Base-by-base conservation (phyloP, 2,888 invertebrate species). In the Plemyria rubiginata region DNA sequence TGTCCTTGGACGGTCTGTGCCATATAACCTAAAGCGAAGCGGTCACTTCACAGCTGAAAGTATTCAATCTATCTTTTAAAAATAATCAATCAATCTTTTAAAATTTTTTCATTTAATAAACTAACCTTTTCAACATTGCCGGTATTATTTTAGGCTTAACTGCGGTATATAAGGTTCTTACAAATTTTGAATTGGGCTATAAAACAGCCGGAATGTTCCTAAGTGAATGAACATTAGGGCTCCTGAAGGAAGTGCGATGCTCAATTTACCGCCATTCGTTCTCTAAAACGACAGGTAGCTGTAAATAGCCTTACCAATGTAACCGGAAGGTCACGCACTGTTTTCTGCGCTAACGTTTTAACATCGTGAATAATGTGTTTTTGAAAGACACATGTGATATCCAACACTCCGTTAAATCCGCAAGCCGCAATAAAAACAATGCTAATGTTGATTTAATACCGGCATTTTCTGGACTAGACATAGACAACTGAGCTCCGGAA, bases 401-500 rank as follows among this genome's bases (percentile, higher is more conserved):
- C 11, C 36, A 8, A 50, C n/a, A 40, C 32, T 38, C 38, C 29
- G 32, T 40, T 45, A 38, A 40, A 46, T 38, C 40, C 36, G 38
- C 22, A 49, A 48, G 55, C 55, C 11, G 48, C 28, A 41, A 52
- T 64, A 68, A 71, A 70, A 71, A 68, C 70, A 67, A 65, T 59
- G 66, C 65, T 64, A 64, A 71, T 71, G 67, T 67, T 65, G 58
- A 53, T 68, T 61, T 71, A 70, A 74, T 78, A 78, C 71, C 73
- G 75, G 74, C 74, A 77, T 79, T 70, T 77, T 73, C 72, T 73
- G 67, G 75, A 71, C 75, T 77, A 78, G 74, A 72, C 73, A n/a
- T 77, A 78, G 74, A 72, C 73, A 72, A 68, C 71, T 80, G 76
- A 77, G 78, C 73, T 74, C 84, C 87, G 90, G 90, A 90, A 90